Percentiles rank a stretch among this genome's conserved stretches.
phyloP scores from a whole-genome alignment of 2,888 invertebrate species.

The Yponomeuta sedellus region DNA sequence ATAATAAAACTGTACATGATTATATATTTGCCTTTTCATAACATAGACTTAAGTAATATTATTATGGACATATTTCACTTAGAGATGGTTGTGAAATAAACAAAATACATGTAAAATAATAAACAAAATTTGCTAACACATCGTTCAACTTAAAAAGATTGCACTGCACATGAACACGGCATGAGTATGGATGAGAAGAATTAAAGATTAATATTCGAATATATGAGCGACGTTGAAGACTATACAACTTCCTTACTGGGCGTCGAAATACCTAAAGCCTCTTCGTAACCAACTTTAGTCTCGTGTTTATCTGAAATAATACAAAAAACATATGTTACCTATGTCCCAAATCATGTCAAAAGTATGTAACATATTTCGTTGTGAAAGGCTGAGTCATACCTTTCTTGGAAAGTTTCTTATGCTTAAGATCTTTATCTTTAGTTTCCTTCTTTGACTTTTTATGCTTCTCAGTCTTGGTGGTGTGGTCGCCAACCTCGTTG shows the following conservation, averaged over 20 bases:
- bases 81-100: constrained; percentile 43
- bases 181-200: constrained; percentile 45
- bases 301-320: constrained; percentile 68
- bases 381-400: constrained; percentile 34
- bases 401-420: constrained; percentile 61
- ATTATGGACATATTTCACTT: constrained; percentile 63
- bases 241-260: constrained; percentile 90
- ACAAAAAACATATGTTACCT: constrained; percentile 20
- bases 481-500: constrained; percentile 20
- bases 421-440: constrained; percentile 58
- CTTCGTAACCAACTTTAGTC: constrained; percentile 88
- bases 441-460: constrained; percentile 66
- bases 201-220: constrained; percentile 26
- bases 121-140: constrained; percentile 7
- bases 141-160: constrained; percentile 23
- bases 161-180: constrained; percentile 64
- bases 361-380: too few relatives aligned
- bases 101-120: constrained; percentile 12
- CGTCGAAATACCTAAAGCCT: constrained; percentile 92
- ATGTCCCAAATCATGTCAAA: constrained; percentile 6
- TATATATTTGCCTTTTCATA: constrained; percentile 52
- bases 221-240: constrained; percentile 31
- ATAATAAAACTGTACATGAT: constrained; percentile 71
- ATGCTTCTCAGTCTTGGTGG: constrained; percentile 67
- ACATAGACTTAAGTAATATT: constrained; percentile 55